phyloP scores from a whole-genome alignment of 2,888 invertebrate species.

The Octodonta nipae region DNA sequence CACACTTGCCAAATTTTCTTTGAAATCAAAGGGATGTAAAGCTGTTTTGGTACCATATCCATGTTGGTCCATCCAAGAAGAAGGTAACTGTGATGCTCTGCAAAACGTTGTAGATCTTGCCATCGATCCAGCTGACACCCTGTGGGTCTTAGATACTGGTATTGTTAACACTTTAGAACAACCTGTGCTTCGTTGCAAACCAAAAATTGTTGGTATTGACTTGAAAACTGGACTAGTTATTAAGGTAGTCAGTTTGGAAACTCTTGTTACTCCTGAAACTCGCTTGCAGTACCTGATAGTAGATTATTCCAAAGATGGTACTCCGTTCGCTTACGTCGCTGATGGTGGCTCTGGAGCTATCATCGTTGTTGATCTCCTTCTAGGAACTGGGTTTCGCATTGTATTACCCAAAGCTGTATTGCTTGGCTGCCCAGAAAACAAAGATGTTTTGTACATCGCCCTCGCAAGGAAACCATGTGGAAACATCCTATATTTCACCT shows the following conservation, averaged over 20 bases:
- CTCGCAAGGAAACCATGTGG: slow-evolving; percentile 40
- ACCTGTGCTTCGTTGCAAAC: slow-evolving; percentile 44
- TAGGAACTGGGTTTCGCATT: slow-evolving; percentile 41
- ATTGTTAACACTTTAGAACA: slow-evolving; percentile 45
- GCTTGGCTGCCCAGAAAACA: slow-evolving; percentile 23
- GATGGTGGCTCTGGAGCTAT: slow-evolving; percentile 38
- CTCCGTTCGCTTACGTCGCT: slow-evolving; percentile 36
- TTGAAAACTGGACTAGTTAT: slow-evolving; percentile 44
- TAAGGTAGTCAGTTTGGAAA: slow-evolving; percentile 36
- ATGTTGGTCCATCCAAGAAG: slow-evolving; percentile 57
- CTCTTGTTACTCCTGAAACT: slow-evolving; percentile 38
- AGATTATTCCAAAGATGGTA: slow-evolving; percentile 42
- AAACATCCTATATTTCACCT: slow-evolving; percentile 42
- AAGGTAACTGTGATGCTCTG: slow-evolving; percentile 51
- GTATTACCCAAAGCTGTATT: slow-evolving; percentile 41
- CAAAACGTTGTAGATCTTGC: slow-evolving; percentile 57
- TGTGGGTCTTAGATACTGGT: slow-evolving; percentile 50
- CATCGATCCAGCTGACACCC: slow-evolving; percentile 43
- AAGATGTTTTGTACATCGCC: slow-evolving; percentile 47
- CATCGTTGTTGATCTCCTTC: slow-evolving; percentile 40
- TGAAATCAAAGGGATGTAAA: slow-evolving; percentile 39
- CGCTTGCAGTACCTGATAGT: slow-evolving; percentile 46
- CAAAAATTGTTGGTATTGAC: slow-evolving; percentile 48
- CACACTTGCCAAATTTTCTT: slow-evolving; percentile 43
- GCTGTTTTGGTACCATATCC: slow-evolving; percentile 47